These are phyloP conservation scores for Eupleurogrammus muticus DNA, from an alignment of 2,797 vertebrate genomes.

Conservation along the genomic window DNA sequence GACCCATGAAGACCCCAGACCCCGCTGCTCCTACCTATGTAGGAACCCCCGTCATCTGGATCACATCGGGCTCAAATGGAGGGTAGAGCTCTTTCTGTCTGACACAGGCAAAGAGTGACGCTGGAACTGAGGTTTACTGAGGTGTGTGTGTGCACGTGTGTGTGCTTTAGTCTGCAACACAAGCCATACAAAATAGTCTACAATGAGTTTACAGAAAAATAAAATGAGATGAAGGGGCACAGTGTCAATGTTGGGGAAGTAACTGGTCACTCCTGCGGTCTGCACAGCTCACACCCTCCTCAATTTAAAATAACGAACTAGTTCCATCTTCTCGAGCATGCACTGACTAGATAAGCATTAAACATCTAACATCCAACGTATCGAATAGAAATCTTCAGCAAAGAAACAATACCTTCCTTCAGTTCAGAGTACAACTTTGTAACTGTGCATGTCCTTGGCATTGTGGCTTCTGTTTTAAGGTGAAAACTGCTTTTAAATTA, in stretches of 20 bases:
- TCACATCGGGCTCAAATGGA: constrained; percentile 72
- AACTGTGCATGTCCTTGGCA: not conserved
- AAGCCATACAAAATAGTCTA: not conserved
- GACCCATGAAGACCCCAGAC: constrained; percentile 80
- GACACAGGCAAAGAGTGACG: constrained; percentile 36
- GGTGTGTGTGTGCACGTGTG: constrained; percentile 31
- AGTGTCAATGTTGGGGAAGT: too few relatives aligned
- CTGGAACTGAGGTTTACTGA: constrained; percentile 34
- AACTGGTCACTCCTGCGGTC: not conserved
- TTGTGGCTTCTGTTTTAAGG: not conserved
- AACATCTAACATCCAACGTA: not conserved
- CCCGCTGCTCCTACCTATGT: constrained; percentile 71
- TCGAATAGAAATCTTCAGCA: not conserved
- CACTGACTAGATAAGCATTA: not conserved
- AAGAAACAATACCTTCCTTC: not conserved
- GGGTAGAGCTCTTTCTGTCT: constrained; percentile 51
- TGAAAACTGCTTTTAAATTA: not conserved
- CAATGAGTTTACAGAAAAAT: not conserved
- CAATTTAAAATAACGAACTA: not conserved
- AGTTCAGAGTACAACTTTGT: not conserved
- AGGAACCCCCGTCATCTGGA: constrained; percentile 81
- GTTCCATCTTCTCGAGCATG: not conserved
- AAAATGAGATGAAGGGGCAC: not conserved
- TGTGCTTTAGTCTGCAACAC: constrained; percentile 1
- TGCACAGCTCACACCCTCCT: not conserved